Evolutionary conservation across 2,888 invertebrate genomes (phyloP), one percentile per base, ranked within the genome.

Genomic region (Uloborus plumipes): DNA sequence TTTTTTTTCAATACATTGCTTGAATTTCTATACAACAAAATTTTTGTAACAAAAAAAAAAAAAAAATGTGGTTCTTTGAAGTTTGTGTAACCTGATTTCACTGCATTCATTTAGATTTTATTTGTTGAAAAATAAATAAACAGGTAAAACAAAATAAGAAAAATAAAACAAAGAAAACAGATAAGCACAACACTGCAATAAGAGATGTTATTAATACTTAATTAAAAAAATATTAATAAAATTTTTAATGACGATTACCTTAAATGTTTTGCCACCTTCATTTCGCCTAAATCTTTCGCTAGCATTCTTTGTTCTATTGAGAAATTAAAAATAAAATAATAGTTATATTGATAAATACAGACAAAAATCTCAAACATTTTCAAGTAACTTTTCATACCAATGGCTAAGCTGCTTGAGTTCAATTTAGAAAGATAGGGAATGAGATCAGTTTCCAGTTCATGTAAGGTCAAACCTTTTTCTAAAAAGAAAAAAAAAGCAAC

Each of bases 361-460:
- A 55, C 7, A 15, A 55, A 2, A 20, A 55, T 55, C 1, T 18
- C 16, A 55, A 55, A 55, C 1, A n/a, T 55, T 55, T 55, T n/a
- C 4, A 15, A 0, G 16, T 55, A 39, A 39, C 11, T 11, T 31
- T 39, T 39, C 16, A 59, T 80, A 80, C 79, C 69, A 26, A 20
- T 20, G 22, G 53, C 62, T 39, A 73, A 67, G 31, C 61, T 53
- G 15, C 39, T 61, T 14, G 31, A 50, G 4, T 62, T n/a, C 18
- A 80, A 49, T 73, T 80, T 80, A 2, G 67, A 51, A 67, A 80
- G 53, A 61, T 53, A 80, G 13, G 79, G 79, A 1, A 73, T 49
- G n/a, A 80, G 16, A 16, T 80, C 79, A 22, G 67, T 73, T 73
- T 80, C 73, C 18, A 73, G 31, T 26, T 72, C 69, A 55, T 69